Base-by-base conservation (phyloP, 2,797 vertebrate species). In the Danionella dracula region DNA sequence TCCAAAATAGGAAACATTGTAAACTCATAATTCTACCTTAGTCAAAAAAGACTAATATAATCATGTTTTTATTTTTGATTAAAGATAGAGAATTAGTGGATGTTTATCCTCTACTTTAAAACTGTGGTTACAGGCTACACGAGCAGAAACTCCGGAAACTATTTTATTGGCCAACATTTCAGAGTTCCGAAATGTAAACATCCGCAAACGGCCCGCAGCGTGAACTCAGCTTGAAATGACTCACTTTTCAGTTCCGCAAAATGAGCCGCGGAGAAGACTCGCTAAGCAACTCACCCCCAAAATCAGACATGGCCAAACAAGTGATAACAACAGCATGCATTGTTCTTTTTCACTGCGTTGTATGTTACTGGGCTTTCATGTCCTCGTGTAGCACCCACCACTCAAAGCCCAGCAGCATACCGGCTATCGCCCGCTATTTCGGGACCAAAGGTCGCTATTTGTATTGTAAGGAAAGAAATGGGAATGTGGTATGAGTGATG, bases 371-470 rank as follows among this genome's bases (percentile, higher is more conserved):
- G 13, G 61, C 23, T 29, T 42, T 61, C 34, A 51, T 68, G 57
- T 71, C 63, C 51, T 23, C 11, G 6, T 10, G 46, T n/a, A 60
- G 55, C 5, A 35, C 4, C 7, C 11, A 19, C 0, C 55, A n/a
- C 0, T 40, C 58, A 1, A 32, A 55, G 8, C 21, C 1, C 4
- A 37, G n/a, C n/a, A n/a, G 66, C 0, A 76, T 84, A 15, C 87
- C 87, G 10, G 55, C 57, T 0, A 78, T 95, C 5, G 90, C 88
- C 5, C 73, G 78, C 13, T 92, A 91, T 70, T 96, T 96, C 78
- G 90, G 84, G 71, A 96, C 92, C 0, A 97, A 97, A 82, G 91
- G 89, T 1, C 87, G 93, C 31, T 97, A 97, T 20, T n/a, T n/a
- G n/a, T n/a, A n/a, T n/a, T n/a, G n/a, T n/a, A n/a, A n/a, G n/a